Evolutionary conservation across 1,140 invertebrate genomes (phyloP).

Genomic region (Drosophila punjabiensis): DNA sequence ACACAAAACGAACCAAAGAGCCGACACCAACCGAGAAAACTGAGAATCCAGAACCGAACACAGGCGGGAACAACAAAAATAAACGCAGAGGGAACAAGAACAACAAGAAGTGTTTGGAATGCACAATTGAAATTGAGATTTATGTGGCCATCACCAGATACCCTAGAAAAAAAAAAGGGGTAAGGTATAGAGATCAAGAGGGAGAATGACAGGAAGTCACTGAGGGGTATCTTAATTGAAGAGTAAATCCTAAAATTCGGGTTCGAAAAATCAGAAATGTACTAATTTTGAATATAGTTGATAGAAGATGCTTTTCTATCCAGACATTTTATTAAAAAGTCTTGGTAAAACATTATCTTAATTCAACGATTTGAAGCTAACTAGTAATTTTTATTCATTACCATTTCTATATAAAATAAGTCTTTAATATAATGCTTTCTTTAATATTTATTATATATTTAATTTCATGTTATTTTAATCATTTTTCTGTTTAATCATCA

Average conservation of each 20-base stretch:
- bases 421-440: too few relatives aligned
- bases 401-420: too few relatives aligned
- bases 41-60: constrained; percentile 38
- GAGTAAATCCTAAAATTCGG: not conserved
- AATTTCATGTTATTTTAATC: too few relatives aligned
- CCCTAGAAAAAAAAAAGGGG: constrained; percentile 8
- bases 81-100: constrained; percentile 22
- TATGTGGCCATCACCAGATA: constrained; percentile 32
- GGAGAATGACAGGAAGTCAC: not conserved
- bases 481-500: not conserved
- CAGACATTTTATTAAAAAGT: too few relatives aligned
- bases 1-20: constrained; percentile 55
- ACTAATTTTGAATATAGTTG: too few relatives aligned
- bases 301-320: too few relatives aligned
- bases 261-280: not conserved
- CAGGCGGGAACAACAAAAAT: constrained; percentile 34
- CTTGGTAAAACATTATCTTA: too few relatives aligned
- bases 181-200: not conserved
- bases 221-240: too few relatives aligned
- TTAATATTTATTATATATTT: too few relatives aligned
- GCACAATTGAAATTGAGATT: constrained; percentile 52
- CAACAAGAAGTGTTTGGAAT: constrained; percentile 50
- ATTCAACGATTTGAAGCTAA: too few relatives aligned
- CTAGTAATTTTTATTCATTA: not conserved
- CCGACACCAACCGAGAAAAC: constrained; percentile 36